Conservation (phyloP, 1,140 invertebrate species). For the Aphidius ervi region DNA sequence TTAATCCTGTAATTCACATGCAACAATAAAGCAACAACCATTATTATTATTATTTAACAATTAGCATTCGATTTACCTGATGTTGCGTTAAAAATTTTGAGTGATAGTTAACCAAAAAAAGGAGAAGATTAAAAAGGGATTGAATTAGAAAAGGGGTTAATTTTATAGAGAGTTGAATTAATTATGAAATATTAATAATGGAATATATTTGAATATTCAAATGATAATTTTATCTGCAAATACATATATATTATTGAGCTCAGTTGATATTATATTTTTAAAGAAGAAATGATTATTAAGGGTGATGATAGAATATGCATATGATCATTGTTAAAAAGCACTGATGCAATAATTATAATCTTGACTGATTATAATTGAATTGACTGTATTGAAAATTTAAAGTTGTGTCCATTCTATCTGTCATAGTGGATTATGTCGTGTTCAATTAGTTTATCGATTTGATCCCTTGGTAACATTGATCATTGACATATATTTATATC, state of each 20-base stretch:
- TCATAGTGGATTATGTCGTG: constrained; percentile 19
- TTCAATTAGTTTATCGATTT: constrained; percentile 16
- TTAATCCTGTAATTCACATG: constrained; percentile 21
- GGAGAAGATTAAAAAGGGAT: background rate
- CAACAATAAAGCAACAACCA: background rate
- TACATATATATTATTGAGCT: constrained; percentile 10
- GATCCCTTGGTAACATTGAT: background rate
- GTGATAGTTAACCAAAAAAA: background rate
- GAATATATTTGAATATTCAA: constrained; percentile 14
- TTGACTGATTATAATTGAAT: constrained; percentile 18
- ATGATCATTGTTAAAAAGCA: constrained; percentile 18
- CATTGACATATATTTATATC: no score
- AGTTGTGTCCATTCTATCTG: background rate
- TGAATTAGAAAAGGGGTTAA: background rate
- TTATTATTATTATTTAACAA: constrained; percentile 10
- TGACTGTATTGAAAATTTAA: constrained; percentile 15
- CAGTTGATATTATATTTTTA: background rate
- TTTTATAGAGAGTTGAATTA: constrained; percentile 17
- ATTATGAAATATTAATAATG: constrained; percentile 17
- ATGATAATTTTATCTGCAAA: background rate
- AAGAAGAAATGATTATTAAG: background rate
- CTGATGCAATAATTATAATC: constrained; percentile 21
- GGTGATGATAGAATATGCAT: constrained; percentile 3
- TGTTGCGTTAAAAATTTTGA: background rate
- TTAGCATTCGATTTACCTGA: constrained; percentile 15